These are phyloP conservation scores for Stomatorhinus walkeri DNA, from an alignment of 2,797 vertebrate species.

Conservation along the genomic window DNA sequence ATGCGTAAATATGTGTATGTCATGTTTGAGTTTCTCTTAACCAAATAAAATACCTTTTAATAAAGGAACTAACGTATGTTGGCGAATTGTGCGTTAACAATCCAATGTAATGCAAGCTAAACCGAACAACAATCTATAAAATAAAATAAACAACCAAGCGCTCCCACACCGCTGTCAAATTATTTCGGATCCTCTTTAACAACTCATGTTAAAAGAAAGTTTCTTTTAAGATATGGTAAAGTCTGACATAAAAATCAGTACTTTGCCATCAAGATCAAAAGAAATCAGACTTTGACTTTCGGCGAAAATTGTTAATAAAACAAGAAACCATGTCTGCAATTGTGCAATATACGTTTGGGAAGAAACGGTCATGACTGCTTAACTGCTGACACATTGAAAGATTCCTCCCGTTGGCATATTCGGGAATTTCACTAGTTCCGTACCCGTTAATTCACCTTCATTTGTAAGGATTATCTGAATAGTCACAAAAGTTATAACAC, in stretches of 20 bases:
- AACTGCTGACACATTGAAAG: background rate
- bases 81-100: background rate
- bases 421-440: background rate
- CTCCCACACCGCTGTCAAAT: background rate
- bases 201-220: background rate
- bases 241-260: background rate
- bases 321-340: background rate
- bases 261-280: background rate
- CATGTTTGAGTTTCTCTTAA: background rate
- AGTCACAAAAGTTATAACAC: slow-evolving; percentile 5
- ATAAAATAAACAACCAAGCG: background rate
- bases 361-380: background rate
- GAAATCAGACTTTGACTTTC: background rate
- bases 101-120: background rate
- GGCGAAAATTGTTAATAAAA: background rate
- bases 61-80: background rate
- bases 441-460: background rate
- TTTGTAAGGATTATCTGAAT: background rate
- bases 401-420: background rate
- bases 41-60: background rate
- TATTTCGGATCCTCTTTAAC: background rate
- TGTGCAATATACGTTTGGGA: background rate
- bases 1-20: background rate
- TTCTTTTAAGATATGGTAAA: background rate
- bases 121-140: background rate